phyloP scores from a whole-genome alignment of 2,888 invertebrate species.

The Ormyrus labotus region DNA sequence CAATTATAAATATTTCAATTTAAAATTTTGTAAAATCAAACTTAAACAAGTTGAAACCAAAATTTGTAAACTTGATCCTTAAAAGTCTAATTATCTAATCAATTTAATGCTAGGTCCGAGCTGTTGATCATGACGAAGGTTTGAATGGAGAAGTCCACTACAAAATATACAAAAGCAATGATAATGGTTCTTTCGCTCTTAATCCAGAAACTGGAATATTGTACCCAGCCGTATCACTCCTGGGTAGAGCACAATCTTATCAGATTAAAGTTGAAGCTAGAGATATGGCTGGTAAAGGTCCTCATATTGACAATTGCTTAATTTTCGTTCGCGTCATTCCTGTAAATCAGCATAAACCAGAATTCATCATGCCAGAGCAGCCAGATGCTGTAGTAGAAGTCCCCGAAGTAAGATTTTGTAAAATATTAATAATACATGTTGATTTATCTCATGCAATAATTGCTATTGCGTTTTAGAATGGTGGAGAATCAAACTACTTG shows the following conservation, averaged over 20 bases:
- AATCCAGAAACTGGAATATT: slow-evolving; percentile 88
- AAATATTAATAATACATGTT: background rate
- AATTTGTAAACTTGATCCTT: background rate
- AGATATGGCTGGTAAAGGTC: slow-evolving; percentile 84
- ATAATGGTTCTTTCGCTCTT: slow-evolving; percentile 84
- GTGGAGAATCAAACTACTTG: slow-evolving; percentile 84
- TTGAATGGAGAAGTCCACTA: slow-evolving; percentile 87
- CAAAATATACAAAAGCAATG: slow-evolving; percentile 83
- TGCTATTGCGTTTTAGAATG: slow-evolving; percentile 78
- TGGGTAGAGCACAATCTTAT: slow-evolving; percentile 80
- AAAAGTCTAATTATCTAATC: background rate
- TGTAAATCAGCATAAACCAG: slow-evolving; percentile 89
- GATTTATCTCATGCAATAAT: background rate
- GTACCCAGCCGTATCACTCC: slow-evolving; percentile 85
- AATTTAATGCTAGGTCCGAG: slow-evolving; percentile 78
- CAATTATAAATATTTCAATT: slow-evolving; percentile 10
- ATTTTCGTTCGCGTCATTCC: slow-evolving; percentile 87
- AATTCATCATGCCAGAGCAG: slow-evolving; percentile 86
- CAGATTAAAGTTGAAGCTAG: slow-evolving; percentile 84
- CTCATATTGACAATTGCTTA: slow-evolving; percentile 82
- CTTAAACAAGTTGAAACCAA: background rate
- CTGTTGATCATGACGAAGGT: slow-evolving; percentile 88
- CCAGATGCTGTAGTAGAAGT: slow-evolving; percentile 88
- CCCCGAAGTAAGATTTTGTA: slow-evolving; percentile 81
- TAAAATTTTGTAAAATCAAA: background rate